Evolutionary conservation across 2,113 vertebrate genomes (phyloP).

Genomic region (Tupaia chinensis): DNA sequence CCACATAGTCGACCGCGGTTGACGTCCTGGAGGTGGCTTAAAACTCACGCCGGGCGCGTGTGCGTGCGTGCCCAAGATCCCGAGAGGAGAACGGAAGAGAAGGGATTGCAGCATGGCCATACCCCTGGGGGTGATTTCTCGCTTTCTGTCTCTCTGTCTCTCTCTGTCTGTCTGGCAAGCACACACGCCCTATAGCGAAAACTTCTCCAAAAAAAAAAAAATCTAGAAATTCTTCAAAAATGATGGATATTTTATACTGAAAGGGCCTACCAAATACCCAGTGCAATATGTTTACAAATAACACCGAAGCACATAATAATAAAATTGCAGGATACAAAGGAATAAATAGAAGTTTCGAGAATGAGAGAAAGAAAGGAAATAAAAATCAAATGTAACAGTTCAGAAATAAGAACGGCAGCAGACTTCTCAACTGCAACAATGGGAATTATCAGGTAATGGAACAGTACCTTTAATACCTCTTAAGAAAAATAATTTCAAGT

Average conservation of each 20-base stretch:
- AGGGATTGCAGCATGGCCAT: too few species aligned
- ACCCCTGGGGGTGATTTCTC: too few species aligned
- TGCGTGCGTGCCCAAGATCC: too few species aligned
- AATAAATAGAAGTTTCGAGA: conserved; percentile 29
- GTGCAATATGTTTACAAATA: conserved; percentile 35
- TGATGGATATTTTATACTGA: conserved; percentile 35
- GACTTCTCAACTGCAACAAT: conserved; percentile 15
- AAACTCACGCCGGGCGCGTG: too few species aligned
- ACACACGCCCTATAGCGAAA: too few species aligned
- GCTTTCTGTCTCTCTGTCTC: too few species aligned
- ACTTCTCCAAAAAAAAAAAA: too few species aligned
- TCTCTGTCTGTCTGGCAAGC: too few species aligned
- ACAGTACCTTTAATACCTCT: neutral
- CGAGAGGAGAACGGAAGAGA: too few species aligned
- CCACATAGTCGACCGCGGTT: too few species aligned
- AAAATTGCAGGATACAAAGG: conserved; percentile 39
- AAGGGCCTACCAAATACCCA: conserved; percentile 16
- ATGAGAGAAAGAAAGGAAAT: neutral
- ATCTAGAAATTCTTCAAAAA: conserved; percentile 16
- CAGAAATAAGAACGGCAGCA: conserved; percentile 30
- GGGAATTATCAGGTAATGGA: conserved; percentile 1
- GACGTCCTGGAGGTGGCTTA: too few species aligned
- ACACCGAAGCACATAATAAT: neutral
- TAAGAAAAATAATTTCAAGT: neutral
- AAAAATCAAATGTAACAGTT: neutral